Evolutionary conservation across 1,140 invertebrate species (phyloP).

Genomic region (Pararge aegeria): DNA sequence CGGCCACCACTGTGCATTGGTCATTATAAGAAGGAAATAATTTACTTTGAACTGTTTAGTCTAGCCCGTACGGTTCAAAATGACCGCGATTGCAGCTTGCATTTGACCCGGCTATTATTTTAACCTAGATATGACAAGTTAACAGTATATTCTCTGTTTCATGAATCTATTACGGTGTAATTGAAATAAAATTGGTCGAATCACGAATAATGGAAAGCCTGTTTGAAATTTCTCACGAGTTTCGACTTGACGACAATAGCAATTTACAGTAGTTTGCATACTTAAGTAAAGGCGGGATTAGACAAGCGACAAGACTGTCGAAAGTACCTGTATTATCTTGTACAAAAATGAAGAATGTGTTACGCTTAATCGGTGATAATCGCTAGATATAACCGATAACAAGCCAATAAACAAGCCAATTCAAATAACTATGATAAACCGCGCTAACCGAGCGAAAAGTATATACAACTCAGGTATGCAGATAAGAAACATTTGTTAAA

Average conservation of each 20-base stretch:
- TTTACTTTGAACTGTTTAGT: not conserved
- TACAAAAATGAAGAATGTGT: no score
- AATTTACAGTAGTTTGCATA: conserved; percentile 13
- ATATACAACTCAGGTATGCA: no score
- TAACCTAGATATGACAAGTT: conserved; percentile 9
- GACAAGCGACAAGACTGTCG: not conserved
- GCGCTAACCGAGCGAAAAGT: no score
- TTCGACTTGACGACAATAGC: conserved; percentile 9
- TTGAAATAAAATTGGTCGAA: conserved; percentile 17
- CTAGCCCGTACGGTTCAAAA: not conserved
- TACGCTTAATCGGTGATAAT: no score
- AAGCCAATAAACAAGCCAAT: no score
- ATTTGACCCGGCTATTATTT: not conserved
- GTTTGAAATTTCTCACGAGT: conserved; percentile 15
- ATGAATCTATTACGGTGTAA: conserved; percentile 11
- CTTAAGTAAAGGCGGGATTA: not conserved
- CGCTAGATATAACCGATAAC: no score
- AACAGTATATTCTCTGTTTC: conserved; percentile 9
- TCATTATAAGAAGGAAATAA: no score
- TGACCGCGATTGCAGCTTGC: not conserved
- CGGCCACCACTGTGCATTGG: no score
- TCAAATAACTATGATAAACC: no score
- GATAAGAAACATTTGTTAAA: no score
- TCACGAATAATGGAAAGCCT: conserved; percentile 14
- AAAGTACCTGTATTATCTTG: no score